Evolutionary conservation across 1,140 invertebrate species (phyloP).

Genomic region (Potamilus streckersoni): DNA sequence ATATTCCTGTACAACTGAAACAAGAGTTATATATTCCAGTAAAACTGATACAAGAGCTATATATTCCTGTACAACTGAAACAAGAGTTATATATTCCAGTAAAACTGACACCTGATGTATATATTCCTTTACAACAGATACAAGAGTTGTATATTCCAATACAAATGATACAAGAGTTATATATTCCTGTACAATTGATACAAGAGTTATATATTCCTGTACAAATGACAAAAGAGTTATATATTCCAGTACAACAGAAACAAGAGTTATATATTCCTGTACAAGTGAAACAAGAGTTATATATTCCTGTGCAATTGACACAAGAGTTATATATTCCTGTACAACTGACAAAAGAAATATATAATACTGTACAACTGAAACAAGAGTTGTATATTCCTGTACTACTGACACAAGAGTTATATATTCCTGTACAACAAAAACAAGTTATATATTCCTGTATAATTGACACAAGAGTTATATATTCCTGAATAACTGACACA

Average conservation of each 20-base stretch:
- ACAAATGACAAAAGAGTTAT: too few species aligned
- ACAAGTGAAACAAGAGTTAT: too few species aligned
- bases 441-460: neutral
- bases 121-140: slow-evolving; percentile 15
- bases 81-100: neutral
- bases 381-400: neutral
- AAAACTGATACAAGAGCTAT: slow-evolving; percentile 21
- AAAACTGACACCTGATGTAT: slow-evolving; percentile 18
- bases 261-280: too few species aligned
- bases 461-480: neutral
- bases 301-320: too few species aligned
- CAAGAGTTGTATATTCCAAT: neutral
- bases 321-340: too few species aligned
- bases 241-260: too few species aligned
- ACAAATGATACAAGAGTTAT: slow-evolving; percentile 24
- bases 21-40: neutral
- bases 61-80: slow-evolving; percentile 17
- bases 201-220: too few species aligned
- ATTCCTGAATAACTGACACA: slow-evolving; percentile 19
- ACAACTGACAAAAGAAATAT: too few species aligned
- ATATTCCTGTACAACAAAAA: slow-evolving; percentile 17
- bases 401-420: slow-evolving; percentile 18
- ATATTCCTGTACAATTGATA: too few species aligned
- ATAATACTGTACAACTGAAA: slow-evolving; percentile 14
- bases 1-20: too few species aligned